A percentile compares a stretch with the other conserved stretches of the same genome.
These are phyloP conservation scores for Botia kubotai DNA, from an alignment of 2,797 vertebrate species.

Conservation along the genomic window DNA sequence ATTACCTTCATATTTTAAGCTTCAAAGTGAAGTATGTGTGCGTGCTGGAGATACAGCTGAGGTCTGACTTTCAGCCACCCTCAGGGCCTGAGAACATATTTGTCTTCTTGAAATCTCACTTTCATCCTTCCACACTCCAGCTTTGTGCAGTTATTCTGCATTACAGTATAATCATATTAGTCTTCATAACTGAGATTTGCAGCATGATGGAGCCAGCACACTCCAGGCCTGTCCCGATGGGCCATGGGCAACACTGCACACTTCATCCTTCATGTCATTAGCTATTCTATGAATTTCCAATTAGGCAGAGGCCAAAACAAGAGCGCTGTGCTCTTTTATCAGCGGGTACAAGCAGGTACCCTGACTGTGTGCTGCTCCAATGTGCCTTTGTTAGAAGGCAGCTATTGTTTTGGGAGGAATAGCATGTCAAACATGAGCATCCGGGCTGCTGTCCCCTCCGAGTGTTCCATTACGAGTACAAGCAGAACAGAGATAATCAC, in stretches of 20 bases:
- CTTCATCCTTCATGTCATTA: conserved; percentile 64
- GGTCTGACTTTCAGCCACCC: conserved; percentile 56
- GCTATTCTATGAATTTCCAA: conserved; percentile 66
- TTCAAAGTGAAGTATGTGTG: conserved; percentile 28
- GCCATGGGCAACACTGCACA: conserved; percentile 55
- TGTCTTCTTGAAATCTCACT: conserved; percentile 42
- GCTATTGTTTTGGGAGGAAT: conserved; percentile 43
- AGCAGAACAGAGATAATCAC: conserved; percentile 60
- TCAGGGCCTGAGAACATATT: conserved; percentile 55
- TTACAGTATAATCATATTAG: conserved; percentile 64
- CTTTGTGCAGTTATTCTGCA: conserved; percentile 52
- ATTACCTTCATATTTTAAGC: background rate
- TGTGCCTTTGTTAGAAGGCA: conserved; percentile 49
- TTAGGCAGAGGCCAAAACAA: conserved; percentile 59
- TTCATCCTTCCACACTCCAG: conserved; percentile 56
- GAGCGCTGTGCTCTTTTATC: conserved; percentile 56
- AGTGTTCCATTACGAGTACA: conserved; percentile 59
- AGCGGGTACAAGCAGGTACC: conserved; percentile 38
- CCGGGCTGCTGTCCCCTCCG: conserved; percentile 17
- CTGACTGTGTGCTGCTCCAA: conserved; percentile 37
- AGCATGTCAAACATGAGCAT: conserved; percentile 44
- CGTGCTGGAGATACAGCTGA: conserved; percentile 60
- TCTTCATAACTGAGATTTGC: conserved; percentile 63
- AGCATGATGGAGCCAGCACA: conserved; percentile 60
- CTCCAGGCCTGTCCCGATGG: conserved; percentile 35